These are phyloP conservation scores for Urocyon cinereoargenteus DNA, from an alignment of 2,797 vertebrate species.

Conservation along the genomic window DNA sequence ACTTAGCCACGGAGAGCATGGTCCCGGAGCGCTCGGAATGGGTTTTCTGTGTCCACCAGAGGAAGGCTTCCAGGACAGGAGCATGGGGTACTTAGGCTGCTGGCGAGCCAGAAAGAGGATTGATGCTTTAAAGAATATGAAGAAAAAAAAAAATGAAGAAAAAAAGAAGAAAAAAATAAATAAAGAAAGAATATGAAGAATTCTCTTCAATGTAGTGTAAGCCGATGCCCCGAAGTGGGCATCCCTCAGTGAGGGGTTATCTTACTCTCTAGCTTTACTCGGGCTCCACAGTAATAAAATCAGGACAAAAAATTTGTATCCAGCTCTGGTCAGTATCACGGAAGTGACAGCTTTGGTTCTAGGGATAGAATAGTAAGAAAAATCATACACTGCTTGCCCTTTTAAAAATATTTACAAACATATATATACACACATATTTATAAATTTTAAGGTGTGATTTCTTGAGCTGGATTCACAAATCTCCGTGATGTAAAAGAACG, in stretches of 20 bases:
- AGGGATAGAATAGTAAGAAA: background rate
- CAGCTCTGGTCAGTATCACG: background rate
- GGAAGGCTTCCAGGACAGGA: background rate
- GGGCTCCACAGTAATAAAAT: background rate
- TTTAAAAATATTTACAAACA: background rate
- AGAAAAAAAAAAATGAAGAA: too few species aligned
- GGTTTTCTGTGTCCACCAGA: too few species aligned
- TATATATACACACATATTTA: background rate
- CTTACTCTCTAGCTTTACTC: background rate
- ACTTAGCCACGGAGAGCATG: too few species aligned
- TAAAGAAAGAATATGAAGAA: background rate
- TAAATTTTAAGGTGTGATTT: background rate
- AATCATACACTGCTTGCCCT: background rate
- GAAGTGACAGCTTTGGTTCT: background rate
- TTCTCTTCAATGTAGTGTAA: rapidly evolving
- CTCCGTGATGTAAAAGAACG: background rate
- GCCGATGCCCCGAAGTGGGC: too few species aligned
- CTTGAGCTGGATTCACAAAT: background rate
- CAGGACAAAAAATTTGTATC: background rate
- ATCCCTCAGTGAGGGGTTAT: too few species aligned
- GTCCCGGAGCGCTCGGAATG: background rate
- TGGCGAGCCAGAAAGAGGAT: background rate
- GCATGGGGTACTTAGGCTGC: rapidly evolving
- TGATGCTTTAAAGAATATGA: background rate
- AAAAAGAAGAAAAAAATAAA: too few species aligned